Evolutionary conservation across 2,888 invertebrate genomes (phyloP), one percentile per base, ranked within the genome.

Genomic region (Hirtodrosophila duncani): DNA sequence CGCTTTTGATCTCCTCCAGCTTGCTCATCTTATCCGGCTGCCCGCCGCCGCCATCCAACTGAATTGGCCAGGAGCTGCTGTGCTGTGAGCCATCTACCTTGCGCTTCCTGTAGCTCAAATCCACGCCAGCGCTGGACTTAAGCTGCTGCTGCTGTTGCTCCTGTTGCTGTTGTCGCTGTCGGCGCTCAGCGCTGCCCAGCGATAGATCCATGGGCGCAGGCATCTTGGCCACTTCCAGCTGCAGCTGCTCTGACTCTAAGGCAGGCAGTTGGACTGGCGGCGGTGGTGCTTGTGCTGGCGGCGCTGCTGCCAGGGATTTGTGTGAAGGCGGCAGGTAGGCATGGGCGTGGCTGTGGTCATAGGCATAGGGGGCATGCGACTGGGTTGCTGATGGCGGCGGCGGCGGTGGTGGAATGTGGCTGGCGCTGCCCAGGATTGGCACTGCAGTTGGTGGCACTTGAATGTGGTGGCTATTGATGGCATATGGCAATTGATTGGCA

Each of bases 141-240:
- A 27, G 33, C 16, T 2, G 17, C 6, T 18, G 29, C 5, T 23
- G 21, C 8, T 57, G 60, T 6, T 60, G 56, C 5, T 55, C 41
- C 8, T 50, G 50, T 23, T 66, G 46, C 10, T 62, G 67, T 23
- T 65, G 59, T 4, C 59, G 63, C 10, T 61, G 66, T 3, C 80
- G 67, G 13, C 82, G 75, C 27, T 74, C 75, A 3, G 81, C 66
- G 13, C 74, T 68, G 18, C 84, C 82, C 20, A 86, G 61, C 9
- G 86, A 86, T 14, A 86, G 61, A 63, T 86, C 86, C 68, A 86
- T 86, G 53, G 86, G 86, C 17, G 71, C 66, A 33, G 80, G 63
- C 23, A 57, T 70, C 26, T 60, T 34, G 16, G 48, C 45, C 17
- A 60, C 49, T 48, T 63, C 59, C 3, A 63, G 27, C n/a, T n/a